These are phyloP conservation scores for Thalpophila matura DNA, from an alignment of 2,888 invertebrate genomes.

Conservation along the genomic window DNA sequence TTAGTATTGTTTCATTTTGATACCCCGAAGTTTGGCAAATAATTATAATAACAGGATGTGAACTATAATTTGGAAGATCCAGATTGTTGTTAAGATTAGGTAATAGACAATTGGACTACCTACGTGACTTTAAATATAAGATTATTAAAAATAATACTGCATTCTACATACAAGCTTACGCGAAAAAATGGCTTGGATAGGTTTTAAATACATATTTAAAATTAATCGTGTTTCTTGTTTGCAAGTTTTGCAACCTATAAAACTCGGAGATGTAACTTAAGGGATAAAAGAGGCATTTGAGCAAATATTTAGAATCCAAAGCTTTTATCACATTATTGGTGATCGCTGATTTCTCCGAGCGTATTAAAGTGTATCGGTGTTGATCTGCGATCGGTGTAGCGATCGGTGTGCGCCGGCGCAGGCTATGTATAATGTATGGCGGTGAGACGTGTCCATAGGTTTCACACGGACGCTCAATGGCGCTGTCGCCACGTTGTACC, in stretches of 20 bases:
- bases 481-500: slow-evolving; percentile 9
- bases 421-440: slow-evolving; percentile 54
- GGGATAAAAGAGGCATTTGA: background rate
- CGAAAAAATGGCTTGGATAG: too few species aligned
- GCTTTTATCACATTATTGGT: slow-evolving; percentile 20
- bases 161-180: too few species aligned
- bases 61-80: background rate
- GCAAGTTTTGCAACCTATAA: too few species aligned
- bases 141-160: too few species aligned
- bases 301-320: slow-evolving; percentile 9
- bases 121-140: too few species aligned
- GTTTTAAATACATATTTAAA: too few species aligned
- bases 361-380: slow-evolving; percentile 40
- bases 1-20: background rate
- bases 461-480: slow-evolving; percentile 46
- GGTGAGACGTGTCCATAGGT: slow-evolving; percentile 31
- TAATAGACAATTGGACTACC: too few species aligned
- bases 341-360: slow-evolving; percentile 12
- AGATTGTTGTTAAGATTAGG: too few species aligned
- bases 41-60: background rate
- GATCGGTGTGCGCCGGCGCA: slow-evolving; percentile 40
- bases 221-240: too few species aligned
- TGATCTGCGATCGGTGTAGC: slow-evolving; percentile 37
- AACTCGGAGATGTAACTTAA: too few species aligned
- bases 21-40: background rate